Percentiles rank a stretch among this genome's conserved stretches.
Evolutionary conservation across 2,888 invertebrate genomes (phyloP).

Genomic region (Melanophora roralis): DNA sequence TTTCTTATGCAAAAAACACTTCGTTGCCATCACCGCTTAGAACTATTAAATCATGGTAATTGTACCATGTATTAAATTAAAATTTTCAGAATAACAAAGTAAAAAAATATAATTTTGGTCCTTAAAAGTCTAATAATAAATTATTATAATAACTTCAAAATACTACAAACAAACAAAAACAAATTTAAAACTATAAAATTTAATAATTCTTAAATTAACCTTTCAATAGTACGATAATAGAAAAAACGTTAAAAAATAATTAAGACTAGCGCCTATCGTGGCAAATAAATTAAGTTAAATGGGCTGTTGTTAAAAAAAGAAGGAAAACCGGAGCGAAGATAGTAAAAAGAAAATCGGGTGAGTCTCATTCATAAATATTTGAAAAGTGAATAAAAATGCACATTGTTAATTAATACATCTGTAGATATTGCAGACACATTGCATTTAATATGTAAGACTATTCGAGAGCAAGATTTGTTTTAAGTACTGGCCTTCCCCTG

Average conservation of each 20-base stretch:
- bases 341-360: not conserved
- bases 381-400: too few relatives aligned
- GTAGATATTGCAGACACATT: too few relatives aligned
- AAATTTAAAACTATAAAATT: too few relatives aligned
- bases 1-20: too few relatives aligned
- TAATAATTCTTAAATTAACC: too few relatives aligned
- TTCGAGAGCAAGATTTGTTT: not conserved
- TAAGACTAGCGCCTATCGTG: not conserved
- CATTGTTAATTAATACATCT: not conserved
- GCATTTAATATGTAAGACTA: not conserved
- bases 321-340: not conserved
- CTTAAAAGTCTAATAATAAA: constrained; percentile 18
- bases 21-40: too few relatives aligned
- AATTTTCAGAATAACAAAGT: too few relatives aligned
- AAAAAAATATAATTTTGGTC: too few relatives aligned
- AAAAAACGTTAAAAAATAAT: not conserved
- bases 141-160: too few relatives aligned
- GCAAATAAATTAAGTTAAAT: not conserved
- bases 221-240: not conserved
- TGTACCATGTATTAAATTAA: too few relatives aligned
- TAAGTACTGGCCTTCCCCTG: not conserved
- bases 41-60: too few relatives aligned
- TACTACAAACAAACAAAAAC: too few relatives aligned
- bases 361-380: not conserved
- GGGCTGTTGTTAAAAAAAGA: not conserved